Base-by-base conservation (phyloP, 2,113 vertebrate genomes). In the Lipotes vexillifer region DNA sequence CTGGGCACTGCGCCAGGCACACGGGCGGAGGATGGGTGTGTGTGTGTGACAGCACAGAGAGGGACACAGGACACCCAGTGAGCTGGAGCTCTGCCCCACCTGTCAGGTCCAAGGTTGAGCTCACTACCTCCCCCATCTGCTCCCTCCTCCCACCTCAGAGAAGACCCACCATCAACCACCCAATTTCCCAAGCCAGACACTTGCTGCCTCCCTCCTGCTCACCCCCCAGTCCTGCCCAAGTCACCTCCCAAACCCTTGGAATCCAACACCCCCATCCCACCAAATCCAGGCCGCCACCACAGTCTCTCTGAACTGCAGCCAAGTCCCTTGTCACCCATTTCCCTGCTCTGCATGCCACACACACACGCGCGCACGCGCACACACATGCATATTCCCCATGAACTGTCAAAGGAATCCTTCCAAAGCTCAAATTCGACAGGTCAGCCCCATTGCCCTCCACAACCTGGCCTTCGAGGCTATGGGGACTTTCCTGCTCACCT, bases 331-430 rank as follows among this genome's bases (percentile, higher is more conserved):
- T 91, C 63, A 92, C 8, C 75, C 31, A 3, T 52, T 33, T 49
- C 71, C 44, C 44, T 33, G 33, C 14, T 61, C 72, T n/a, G 15
- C 36, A 81, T 17, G 33, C 52, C 17, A 31, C 36, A 41, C 44
- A 21, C 61, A 1, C 23, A 4, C 6, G 2, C 8, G 18, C 7
- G 3, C 6, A 21, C 27, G 29, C 4, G 17, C 44, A 20, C 8
- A 71, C n/a, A 66, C 33, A 44, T 6, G 66, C 61, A 13, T 6
- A 31, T 29, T 10, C 8, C 4, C 25, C 38, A 52, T 49, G 20
- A 41, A 14, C 41, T 88, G 8, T 66, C 90, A 63, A 46, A 21
- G 11, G 6, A 21, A 20, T 78, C 61, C 44, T 92, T 61, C 72
- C 17, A 95, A 81, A 88, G 88, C 71, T 71, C 59, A 41, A 0